Base-by-base conservation (phyloP, 2,113 vertebrate species). In the Copsychus sechellarum region DNA sequence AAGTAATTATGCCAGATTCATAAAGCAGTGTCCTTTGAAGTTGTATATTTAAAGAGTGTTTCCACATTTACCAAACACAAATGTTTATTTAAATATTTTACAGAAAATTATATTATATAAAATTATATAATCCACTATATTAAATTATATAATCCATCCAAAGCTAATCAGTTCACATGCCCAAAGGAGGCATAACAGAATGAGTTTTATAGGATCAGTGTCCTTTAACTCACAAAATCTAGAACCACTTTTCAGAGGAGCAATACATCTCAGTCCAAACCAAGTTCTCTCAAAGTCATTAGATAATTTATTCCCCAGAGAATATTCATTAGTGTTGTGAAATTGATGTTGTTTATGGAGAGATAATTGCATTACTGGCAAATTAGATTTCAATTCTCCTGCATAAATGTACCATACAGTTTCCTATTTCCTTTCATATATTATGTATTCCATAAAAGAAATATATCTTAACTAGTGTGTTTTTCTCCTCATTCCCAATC, bases 401-500 rank as follows among this genome's bases (percentile, higher is more conserved):
- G 86, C 69, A 91, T 84, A 97, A 93, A 91, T 2, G 79, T n/a
- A 94, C 93, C 76, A 95, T 62, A 88, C 71, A 92, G 83, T 74
- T 93, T 88, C 57, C 82, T 72, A 96, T 96, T 97, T 98, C 95
- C 95, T 96, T 96, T 95, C 89, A 88, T 93, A 36, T 58, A 91
- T 95, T 88, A 94, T 81, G 91, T 72, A 95, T 92, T 91, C 65
- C 64, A 79, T 79, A 89, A 96, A 82, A 95, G 87, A 81, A n/a
- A 70, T 54, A 74, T 14, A 86, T 92, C 64, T 96, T 95, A 95
- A 95, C 90, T 95, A 96, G 31, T 21, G 24, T 64, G 25, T 31
- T 85, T 81, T 86, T 34, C 34, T 69, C 51, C 48, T 76, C 56
- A 62, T 94, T 86, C 91, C 71, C 76, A 92, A 82, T 86, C 71